A percentile compares a stretch with the other conserved stretches of the same genome.
phyloP scores from a whole-genome alignment of 1,140 invertebrate genomes.

The Chrysoperla carnea region DNA sequence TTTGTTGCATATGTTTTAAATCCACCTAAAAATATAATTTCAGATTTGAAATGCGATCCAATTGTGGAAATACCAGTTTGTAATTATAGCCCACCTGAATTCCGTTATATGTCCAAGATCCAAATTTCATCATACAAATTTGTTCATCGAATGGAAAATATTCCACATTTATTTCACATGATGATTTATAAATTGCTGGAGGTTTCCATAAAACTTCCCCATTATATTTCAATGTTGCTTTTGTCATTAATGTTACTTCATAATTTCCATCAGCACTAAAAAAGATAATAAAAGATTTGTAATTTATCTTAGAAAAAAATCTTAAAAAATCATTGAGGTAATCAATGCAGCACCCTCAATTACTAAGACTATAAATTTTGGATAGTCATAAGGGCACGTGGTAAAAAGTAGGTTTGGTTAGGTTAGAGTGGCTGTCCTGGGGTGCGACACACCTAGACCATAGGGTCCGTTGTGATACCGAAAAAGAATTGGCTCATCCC shows the following conservation, averaged over 20 bases:
- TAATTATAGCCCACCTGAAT: conserved; percentile 43
- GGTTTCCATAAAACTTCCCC: conserved; percentile 94
- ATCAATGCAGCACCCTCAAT: not conserved
- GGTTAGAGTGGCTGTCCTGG: too few species aligned
- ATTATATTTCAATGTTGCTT: conserved; percentile 76
- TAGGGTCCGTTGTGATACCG: too few species aligned
- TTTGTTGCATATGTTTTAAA: conserved; percentile 65
- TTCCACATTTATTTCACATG: conserved; percentile 88
- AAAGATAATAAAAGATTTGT: conserved; percentile 4
- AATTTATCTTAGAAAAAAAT: not conserved
- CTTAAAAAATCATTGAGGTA: not conserved
- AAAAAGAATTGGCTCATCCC: too few species aligned
- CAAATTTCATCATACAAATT: conserved; percentile 89
- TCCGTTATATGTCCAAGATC: conserved; percentile 89
- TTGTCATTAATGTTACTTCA: conserved; percentile 93
- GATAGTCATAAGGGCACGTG: too few species aligned
- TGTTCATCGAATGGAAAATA: conserved; percentile 93
- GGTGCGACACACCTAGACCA: too few species aligned
- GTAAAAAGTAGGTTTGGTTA: too few species aligned
- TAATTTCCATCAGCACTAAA: conserved; percentile 90
- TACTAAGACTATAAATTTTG: not conserved
- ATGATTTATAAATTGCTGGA: conserved; percentile 97
- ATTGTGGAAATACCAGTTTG: not conserved
- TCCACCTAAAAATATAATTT: conserved; percentile 44
- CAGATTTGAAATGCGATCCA: conserved; percentile 2